These are phyloP conservation scores for Biston betularia DNA, from an alignment of 2,888 invertebrate genomes.

Conservation along the genomic window DNA sequence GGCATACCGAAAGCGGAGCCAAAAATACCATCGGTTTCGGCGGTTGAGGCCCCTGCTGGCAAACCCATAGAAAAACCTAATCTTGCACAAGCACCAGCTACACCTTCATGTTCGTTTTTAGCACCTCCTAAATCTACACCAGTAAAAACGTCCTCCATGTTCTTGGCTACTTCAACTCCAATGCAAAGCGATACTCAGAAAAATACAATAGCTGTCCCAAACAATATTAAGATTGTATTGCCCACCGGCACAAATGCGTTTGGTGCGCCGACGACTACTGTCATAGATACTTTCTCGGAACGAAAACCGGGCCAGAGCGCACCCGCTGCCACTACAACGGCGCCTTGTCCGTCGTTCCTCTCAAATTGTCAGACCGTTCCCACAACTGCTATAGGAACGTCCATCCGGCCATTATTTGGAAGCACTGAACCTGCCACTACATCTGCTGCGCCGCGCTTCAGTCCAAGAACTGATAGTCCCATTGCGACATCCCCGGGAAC, in stretches of 20 bases:
- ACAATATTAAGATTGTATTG: neutral
- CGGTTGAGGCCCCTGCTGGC: slow-evolving; percentile 41
- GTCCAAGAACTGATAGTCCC: slow-evolving; percentile 56
- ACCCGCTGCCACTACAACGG: slow-evolving; percentile 39
- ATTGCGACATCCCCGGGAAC: slow-evolving; percentile 48
- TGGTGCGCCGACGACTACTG: neutral
- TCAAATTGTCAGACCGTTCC: slow-evolving; percentile 46
- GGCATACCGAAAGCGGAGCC: slow-evolving; percentile 59
- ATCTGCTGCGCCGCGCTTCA: slow-evolving; percentile 57
- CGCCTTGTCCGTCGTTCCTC: slow-evolving; percentile 47
- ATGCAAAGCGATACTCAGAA: slow-evolving; percentile 4
- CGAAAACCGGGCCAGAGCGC: neutral
- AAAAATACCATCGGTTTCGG: neutral
- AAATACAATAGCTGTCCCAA: neutral
- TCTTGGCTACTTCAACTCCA: neutral
- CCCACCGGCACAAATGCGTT: neutral
- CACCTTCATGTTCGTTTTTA: neutral
- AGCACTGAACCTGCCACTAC: slow-evolving; percentile 27
- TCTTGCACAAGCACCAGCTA: slow-evolving; percentile 24
- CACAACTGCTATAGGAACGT: neutral
- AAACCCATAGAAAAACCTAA: slow-evolving; percentile 58
- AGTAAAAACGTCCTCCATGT: neutral
- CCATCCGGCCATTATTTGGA: slow-evolving; percentile 42
- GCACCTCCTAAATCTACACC: neutral
- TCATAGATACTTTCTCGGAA: slow-evolving; percentile 8